Conservation (phyloP, 2,113 vertebrate species). For the Zootoca vivipara region DNA sequence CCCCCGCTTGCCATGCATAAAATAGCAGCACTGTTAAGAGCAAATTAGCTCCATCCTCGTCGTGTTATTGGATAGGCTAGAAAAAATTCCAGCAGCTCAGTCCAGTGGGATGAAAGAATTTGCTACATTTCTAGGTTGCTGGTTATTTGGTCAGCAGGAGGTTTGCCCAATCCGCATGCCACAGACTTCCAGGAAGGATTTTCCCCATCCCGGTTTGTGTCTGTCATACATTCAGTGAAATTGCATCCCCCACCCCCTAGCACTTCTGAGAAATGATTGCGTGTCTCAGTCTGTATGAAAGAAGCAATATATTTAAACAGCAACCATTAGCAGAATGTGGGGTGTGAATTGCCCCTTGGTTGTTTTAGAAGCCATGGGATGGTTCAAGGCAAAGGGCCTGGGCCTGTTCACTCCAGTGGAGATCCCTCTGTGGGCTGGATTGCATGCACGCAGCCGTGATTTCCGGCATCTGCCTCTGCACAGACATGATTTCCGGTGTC, state of each 20-base stretch:
- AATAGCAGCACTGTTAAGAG: not conserved
- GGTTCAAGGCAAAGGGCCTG: not conserved
- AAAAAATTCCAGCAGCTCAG: not conserved
- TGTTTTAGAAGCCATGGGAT: not conserved
- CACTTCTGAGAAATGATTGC: not conserved
- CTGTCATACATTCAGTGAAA: not conserved
- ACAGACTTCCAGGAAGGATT: conserved; percentile 3
- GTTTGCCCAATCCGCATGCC: not conserved
- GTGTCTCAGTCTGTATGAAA: not conserved
- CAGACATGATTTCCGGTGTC: no score
- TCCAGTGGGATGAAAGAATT: not conserved
- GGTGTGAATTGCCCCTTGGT: not conserved
- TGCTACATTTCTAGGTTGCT: not conserved
- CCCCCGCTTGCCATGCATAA: not conserved
- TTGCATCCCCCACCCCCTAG: not conserved
- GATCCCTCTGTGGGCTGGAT: no score
- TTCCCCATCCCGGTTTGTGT: not conserved
- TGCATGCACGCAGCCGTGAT: no score
- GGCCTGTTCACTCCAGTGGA: no score
- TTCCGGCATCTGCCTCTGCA: no score
- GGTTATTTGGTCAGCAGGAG: not conserved
- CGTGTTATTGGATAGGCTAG: not conserved
- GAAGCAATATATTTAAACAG: not conserved
- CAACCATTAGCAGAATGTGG: not conserved
- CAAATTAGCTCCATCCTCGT: not conserved